Evolutionary conservation across 1,140 invertebrate genomes (phyloP).

Genomic region (Anoplolepis gracilipes): DNA sequence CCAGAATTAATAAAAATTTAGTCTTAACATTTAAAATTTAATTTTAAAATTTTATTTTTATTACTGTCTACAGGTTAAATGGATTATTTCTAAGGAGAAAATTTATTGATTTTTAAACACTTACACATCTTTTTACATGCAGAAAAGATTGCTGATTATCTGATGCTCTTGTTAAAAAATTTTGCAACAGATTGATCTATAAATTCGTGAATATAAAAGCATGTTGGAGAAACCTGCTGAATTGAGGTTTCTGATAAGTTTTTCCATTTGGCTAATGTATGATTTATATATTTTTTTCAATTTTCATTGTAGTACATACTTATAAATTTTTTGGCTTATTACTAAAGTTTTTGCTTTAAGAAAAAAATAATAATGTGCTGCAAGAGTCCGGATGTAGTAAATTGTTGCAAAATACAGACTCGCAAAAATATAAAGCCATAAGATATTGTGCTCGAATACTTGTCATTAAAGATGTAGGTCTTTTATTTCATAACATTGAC

Average conservation of each 20-base stretch:
- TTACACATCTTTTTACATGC: neutral
- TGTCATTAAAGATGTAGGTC: neutral
- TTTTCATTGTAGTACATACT: neutral
- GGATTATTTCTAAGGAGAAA: neutral
- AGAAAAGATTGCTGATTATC: neutral
- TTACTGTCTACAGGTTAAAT: neutral
- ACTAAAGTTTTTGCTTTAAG: neutral
- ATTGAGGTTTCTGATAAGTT: neutral
- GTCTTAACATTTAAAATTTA: neutral
- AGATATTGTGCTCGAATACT: neutral
- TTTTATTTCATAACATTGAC: conserved; percentile 17
- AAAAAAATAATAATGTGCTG: neutral
- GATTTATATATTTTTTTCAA: neutral
- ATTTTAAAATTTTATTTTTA: too few species aligned
- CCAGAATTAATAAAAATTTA: neutral
- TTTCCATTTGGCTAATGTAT: neutral
- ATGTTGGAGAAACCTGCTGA: neutral
- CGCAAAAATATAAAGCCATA: too few species aligned
- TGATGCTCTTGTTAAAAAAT: neutral
- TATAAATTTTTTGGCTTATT: neutral
- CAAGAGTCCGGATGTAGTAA: neutral
- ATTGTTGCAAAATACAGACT: neutral
- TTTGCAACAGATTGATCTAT: neutral
- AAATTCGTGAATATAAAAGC: neutral
- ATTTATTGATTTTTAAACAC: neutral